Evolutionary conservation across 2,888 invertebrate species (phyloP), one percentile per base, ranked within the genome.

Genomic region (Hartigia nigra): DNA sequence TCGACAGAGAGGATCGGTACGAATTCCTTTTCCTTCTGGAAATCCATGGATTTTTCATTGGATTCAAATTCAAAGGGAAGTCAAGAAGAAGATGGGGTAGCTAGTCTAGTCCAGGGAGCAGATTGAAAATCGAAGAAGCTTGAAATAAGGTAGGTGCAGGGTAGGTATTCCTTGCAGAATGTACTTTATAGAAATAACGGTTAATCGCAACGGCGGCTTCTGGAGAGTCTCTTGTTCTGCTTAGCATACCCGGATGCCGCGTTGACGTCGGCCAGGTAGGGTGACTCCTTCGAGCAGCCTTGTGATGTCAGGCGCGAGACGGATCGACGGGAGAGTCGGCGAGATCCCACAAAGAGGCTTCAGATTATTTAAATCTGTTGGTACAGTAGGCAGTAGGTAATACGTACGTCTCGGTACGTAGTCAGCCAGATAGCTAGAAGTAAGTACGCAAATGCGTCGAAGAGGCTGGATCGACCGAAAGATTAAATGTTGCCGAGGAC

Each of bases 311-410:
- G 75, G 77, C 39, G 79, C 55, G 81, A 78, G 81, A 82, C 81
- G 81, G 81, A 82, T 82, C 81, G 82, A 83, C 82, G 83, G 81
- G 80, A 81, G 81, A 80, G 83, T 82, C 82, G 85, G 83, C 83
- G 78, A 82, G 82, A 82, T 79, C 79, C 79, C 82, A 75, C 82
- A 81, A 82, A 85, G 82, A 70, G 77, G 75, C 70, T 76, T 76
- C 77, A 83, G 84, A 85, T 85, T 85, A 85, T 84, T 85, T 76
- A 79, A 82, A 82, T 81, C 79, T 79, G 81, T 77, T 76, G 81
- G 80, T 76, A 77, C 55, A 55, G 55, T 23, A 55, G 55, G 23
- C 55, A 55, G 55, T 55, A 55, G 55, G 55, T 55, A 55, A 55
- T 55, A 55, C 55, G 1, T 55, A 23, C 23, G 55, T 55, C 55